Evolutionary conservation across 2,888 invertebrate species (phyloP), one percentile per base, ranked within the genome.

Genomic region (Ophonus ardosiacus): DNA sequence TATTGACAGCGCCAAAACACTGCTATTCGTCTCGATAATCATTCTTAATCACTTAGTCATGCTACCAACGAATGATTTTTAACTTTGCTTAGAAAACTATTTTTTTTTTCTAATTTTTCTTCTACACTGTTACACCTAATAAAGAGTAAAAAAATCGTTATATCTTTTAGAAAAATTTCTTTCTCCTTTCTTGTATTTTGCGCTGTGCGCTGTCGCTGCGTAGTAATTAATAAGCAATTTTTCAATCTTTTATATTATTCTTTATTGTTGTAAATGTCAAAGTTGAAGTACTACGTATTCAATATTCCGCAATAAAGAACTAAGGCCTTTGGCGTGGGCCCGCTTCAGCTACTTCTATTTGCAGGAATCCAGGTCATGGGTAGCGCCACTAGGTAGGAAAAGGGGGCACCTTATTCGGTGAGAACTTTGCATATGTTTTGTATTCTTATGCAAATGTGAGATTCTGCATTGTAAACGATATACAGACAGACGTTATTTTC

Each of bases 381-480:
- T 74, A 40, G 71, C 71, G 71, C 43, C 71, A 74, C 21, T 74
- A 18, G 43, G 71, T 74, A n/a, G 40, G 68, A 24, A 68, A 68
- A 38, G 31, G 68, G 68, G 68, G 24, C 68, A 68, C 38, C 71
- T 74, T 43, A 31, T 74, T 1, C 43, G 71, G 43, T 74, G 71
- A 43, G 71, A 74, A 43, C 43, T 74, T 74, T 74, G 18, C 71
- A 74, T 68, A 15, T 15, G 31, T 43, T 21, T 8, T 43, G 71
- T 74, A 74, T 74, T 43, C 71, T 40, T 51, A 74, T 74, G 71
- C 71, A 74, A 74, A 74, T 74, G 43, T 74, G 43, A 10, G 71
- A 74, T 74, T 74, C 59, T 59, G 10, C 10, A 51, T 31, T 31
- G 31, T 31, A 31, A 5, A 51, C 43, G 13, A 51, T 10, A 4